These are phyloP conservation scores for Eupleurogrammus muticus DNA, from an alignment of 2,797 vertebrate species.

Conservation along the genomic window DNA sequence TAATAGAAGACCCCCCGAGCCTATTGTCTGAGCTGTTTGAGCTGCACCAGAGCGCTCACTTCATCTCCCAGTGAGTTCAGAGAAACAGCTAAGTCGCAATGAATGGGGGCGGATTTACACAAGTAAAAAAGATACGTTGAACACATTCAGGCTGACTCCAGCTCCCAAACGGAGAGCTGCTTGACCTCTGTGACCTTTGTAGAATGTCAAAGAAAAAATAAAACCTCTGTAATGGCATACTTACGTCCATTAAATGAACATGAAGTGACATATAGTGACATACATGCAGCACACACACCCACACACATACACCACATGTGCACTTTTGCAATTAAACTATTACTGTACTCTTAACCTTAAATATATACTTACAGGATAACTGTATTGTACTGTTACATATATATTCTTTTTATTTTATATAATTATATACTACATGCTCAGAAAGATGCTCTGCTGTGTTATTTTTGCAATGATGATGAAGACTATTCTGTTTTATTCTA, in stretches of 20 bases:
- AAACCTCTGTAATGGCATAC: constrained; percentile 6
- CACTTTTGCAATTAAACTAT: no score
- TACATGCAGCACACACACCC: no score
- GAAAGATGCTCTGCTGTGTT: no score
- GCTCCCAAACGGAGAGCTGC: constrained; percentile 49
- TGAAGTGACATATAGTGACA: no score
- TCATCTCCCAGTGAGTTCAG: constrained; percentile 77
- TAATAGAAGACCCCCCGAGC: constrained; percentile 57
- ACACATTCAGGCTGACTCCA: constrained; percentile 60
- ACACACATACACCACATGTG: no score
- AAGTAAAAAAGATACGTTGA: constrained; percentile 67
- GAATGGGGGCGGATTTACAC: constrained; percentile 74
- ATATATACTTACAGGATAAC: no score
- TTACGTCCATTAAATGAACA: neutral
- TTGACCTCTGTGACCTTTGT: constrained; percentile 55
- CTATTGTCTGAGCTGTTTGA: constrained; percentile 78
- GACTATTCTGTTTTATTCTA: no score
- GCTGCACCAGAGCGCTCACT: constrained; percentile 66
- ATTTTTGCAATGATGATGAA: no score
- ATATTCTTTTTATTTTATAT: no score
- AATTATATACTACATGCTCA: no score
- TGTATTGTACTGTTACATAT: no score
- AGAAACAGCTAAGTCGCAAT: constrained; percentile 68
- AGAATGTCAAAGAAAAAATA: constrained; percentile 31
- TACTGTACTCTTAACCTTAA: no score